Evolutionary conservation across 2,797 vertebrate genomes (phyloP).

Genomic region (Melanotaenia maccullochi): DNA sequence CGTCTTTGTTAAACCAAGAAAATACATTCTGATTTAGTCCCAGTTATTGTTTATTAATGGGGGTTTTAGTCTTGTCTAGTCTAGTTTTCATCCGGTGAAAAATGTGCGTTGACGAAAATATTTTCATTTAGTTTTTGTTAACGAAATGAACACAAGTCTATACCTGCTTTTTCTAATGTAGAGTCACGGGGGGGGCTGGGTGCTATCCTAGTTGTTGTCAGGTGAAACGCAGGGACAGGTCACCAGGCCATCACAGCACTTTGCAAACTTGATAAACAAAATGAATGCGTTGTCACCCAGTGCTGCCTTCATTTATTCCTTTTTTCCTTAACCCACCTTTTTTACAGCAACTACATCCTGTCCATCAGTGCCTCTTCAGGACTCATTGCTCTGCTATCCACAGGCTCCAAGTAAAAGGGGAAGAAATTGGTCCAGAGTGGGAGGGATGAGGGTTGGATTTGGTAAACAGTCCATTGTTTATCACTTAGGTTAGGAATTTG

Average conservation of each 20-base stretch:
- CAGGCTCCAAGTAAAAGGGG: conserved; percentile 92
- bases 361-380: conserved; percentile 96
- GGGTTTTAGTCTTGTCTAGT: no score
- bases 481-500: conserved; percentile 34
- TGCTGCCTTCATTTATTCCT: not conserved
- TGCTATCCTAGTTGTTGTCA: no score
- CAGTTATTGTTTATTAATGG: no score
- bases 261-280: not conserved
- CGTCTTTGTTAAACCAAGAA: no score
- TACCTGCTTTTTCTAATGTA: no score
- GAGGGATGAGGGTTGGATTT: conserved; percentile 7
- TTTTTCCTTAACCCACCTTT: conserved; percentile 82
- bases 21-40: no score
- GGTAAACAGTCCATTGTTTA: conserved; percentile 38
- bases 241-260: not conserved
- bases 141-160: no score
- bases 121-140: no score
- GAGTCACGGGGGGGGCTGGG: no score
- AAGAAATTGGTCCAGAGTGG: conserved; percentile 4
- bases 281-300: not conserved
- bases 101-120: no score
- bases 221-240: not conserved
- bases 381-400: conserved; percentile 96
- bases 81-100: no score
- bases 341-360: conserved; percentile 94